phyloP scores from a whole-genome alignment of 2,888 invertebrate species.

The Thecocarcelia acutangulata region DNA sequence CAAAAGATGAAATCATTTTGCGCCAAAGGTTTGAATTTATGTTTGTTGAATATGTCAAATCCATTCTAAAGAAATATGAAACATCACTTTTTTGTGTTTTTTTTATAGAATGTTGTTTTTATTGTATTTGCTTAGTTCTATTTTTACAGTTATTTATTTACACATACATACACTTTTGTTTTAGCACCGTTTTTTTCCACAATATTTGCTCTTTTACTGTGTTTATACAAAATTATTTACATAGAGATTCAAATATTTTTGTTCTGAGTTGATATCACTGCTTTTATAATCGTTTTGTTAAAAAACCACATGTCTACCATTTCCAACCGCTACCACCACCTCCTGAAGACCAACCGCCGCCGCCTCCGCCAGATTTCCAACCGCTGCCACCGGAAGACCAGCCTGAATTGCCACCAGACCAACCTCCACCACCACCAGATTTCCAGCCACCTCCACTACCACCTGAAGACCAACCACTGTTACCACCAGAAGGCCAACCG shows the following conservation, averaged over 20 bases:
- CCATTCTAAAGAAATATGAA: too few species aligned
- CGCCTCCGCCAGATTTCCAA: slow-evolving; percentile 41
- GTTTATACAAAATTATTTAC: slow-evolving; percentile 40
- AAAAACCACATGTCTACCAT: slow-evolving; percentile 44
- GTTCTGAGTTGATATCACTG: slow-evolving; percentile 53
- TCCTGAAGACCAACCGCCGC: slow-evolving; percentile 43
- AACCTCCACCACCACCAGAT: slow-evolving; percentile 66
- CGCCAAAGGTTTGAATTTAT: too few species aligned
- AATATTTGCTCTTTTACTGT: slow-evolving; percentile 19
- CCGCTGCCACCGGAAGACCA: slow-evolving; percentile 45
- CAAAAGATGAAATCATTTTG: too few species aligned
- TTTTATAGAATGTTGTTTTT: slow-evolving; percentile 25
- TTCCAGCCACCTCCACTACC: slow-evolving; percentile 70
- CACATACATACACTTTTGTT: slow-evolving; percentile 60
- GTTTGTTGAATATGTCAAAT: too few species aligned
- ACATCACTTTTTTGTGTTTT: not conserved
- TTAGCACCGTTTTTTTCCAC: slow-evolving; percentile 27
- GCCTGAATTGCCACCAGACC: slow-evolving; percentile 67
- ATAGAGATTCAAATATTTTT: not conserved
- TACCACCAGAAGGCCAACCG: slow-evolving; percentile 70
- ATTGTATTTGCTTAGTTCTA: slow-evolving; percentile 55
- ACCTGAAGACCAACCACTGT: slow-evolving; percentile 66
- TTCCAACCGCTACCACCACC: slow-evolving; percentile 70
- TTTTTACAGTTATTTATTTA: slow-evolving; percentile 62
- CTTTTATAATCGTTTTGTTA: slow-evolving; percentile 3